A percentile compares a stretch with the other conserved stretches of the same genome.
These are phyloP conservation scores for Eulemur mongoz DNA, from an alignment of 2,797 vertebrate genomes.

Conservation along the genomic window DNA sequence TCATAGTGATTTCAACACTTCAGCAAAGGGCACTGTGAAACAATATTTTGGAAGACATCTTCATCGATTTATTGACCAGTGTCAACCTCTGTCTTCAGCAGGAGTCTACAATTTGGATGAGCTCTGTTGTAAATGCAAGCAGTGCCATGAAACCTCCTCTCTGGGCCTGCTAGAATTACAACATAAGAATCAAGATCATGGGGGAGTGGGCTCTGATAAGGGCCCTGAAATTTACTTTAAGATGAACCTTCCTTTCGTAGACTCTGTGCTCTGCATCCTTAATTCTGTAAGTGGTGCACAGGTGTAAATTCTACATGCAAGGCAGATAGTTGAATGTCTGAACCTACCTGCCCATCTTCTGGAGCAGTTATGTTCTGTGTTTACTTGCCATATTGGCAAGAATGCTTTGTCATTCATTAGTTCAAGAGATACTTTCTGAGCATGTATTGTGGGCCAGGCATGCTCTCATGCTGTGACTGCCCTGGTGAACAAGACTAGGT, in stretches of 20 bases:
- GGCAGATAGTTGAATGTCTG: neutral
- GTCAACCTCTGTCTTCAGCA: neutral
- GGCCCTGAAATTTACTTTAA: neutral
- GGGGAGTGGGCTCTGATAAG: neutral
- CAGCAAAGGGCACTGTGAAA: neutral
- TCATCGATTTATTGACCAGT: neutral
- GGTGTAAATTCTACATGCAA: neutral
- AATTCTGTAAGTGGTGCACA: neutral
- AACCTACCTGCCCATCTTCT: neutral
- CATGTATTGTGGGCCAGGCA: neutral
- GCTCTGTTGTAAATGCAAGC: neutral
- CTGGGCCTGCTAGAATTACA: neutral
- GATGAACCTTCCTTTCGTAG: neutral
- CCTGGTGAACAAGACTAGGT: neutral
- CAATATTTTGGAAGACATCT: conserved; percentile 25
- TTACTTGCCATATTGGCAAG: neutral
- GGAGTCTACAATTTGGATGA: neutral
- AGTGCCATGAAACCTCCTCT: neutral
- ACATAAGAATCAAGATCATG: neutral
- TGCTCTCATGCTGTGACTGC: neutral
- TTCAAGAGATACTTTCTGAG: neutral
- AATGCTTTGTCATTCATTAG: neutral
- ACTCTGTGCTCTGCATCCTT: neutral
- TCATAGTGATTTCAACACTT: conserved; percentile 28
- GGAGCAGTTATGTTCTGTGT: neutral